Percentiles rank a stretch among this genome's conserved stretches.
phyloP scores from a whole-genome alignment of 2,797 vertebrate species.

The Platalea minor region DNA sequence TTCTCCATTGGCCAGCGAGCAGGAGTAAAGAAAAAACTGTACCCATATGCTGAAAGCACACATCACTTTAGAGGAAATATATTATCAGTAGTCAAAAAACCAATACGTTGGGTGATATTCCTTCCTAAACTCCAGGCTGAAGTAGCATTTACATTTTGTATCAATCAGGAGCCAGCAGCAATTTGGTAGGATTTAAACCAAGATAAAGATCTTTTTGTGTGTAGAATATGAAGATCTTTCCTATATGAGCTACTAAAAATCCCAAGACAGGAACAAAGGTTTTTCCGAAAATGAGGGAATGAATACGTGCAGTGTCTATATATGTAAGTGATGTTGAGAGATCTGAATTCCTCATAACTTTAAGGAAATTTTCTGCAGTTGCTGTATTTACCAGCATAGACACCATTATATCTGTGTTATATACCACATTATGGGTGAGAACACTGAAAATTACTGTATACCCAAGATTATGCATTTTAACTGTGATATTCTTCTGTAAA shows the following conservation, averaged over 20 bases:
- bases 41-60: background rate
- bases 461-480: conserved; percentile 3
- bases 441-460: background rate
- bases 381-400: conserved; percentile 8
- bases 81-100: background rate
- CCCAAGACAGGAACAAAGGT: background rate
- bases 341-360: conserved; percentile 3
- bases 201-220: background rate
- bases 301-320: conserved; percentile 51
- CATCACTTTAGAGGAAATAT: background rate
- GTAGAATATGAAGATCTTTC: background rate
- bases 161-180: background rate
- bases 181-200: background rate
- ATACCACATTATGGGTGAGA: background rate
- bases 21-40: background rate
- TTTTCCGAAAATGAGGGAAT: conserved; percentile 34
- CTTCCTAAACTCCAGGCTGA: conserved; percentile 53
- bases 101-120: background rate
- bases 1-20: background rate
- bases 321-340: conserved; percentile 24
- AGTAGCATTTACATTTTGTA: conserved; percentile 36
- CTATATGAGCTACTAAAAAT: conserved; percentile 21
- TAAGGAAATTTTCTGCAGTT: conserved; percentile 38
- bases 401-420: conserved; percentile 16
- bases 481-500: background rate